phyloP scores from a whole-genome alignment of 2,888 invertebrate genomes.

The Monoplex corrugatus region DNA sequence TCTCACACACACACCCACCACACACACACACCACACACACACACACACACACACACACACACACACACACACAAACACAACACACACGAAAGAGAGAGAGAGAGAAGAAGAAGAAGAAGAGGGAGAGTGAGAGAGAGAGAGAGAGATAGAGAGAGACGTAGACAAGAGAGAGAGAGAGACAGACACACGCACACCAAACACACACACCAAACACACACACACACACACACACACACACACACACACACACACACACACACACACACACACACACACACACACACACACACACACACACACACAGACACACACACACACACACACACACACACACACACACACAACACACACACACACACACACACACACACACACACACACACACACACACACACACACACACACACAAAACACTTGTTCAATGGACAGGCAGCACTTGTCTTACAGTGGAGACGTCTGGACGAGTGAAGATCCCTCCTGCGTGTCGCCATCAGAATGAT shows the following conservation, averaged over 20 bases:
- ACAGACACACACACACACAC: neutral
- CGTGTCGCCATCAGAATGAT: no score
- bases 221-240: neutral
- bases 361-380: no score
- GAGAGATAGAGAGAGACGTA: neutral
- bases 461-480: no score
- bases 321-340: no score
- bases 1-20: no score
- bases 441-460: neutral
- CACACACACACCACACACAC: neutral
- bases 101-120: neutral
- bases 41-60: neutral
- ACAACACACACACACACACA: no score
- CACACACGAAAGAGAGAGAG: no score
- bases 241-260: neutral
- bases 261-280: neutral
- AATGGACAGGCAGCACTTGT: neutral
- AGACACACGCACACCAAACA: neutral
- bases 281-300: neutral
- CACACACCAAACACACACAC: neutral
- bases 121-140: neutral
- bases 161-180: neutral
- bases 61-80: no score
- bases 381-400: no score
- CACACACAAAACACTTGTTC: no score